Conservation (phyloP, 2,797 vertebrate species). For the Trematomus bernacchii region DNA sequence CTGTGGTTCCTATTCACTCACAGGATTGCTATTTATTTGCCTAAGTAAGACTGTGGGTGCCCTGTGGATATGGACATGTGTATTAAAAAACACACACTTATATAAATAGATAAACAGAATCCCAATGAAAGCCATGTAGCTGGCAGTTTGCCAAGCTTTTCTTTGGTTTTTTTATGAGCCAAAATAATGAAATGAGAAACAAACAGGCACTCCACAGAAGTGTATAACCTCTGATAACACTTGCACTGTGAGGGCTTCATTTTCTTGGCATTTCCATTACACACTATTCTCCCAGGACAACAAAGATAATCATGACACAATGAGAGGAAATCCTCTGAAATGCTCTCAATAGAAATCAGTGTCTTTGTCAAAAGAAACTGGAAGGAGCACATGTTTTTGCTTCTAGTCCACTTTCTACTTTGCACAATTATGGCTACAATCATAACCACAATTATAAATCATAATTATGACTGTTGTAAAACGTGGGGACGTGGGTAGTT, state of each 20-base stretch:
- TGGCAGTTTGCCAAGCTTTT: conserved; percentile 9
- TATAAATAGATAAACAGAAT: conserved; percentile 7
- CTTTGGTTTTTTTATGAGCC: not conserved
- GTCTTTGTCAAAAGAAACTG: conserved; percentile 9
- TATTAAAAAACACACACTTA: not conserved
- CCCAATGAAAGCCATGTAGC: not conserved
- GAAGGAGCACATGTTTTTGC: not conserved
- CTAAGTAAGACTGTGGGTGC: not conserved
- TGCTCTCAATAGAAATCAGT: not conserved
- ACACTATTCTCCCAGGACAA: conserved; percentile 1
- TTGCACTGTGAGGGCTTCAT: not conserved
- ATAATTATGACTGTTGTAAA: conserved; percentile 45
- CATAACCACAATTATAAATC: conserved; percentile 47
- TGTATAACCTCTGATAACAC: conserved; percentile 5
- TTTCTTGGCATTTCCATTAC: conserved; percentile 30
- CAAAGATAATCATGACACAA: not conserved
- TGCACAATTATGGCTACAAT: conserved; percentile 25
- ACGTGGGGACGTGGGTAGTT: conserved; percentile 12
- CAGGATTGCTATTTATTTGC: not conserved
- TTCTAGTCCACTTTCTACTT: conserved; percentile 22
- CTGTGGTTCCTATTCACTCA: not conserved
- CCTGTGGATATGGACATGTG: not conserved
- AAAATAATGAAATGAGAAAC: not conserved
- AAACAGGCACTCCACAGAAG: not conserved
- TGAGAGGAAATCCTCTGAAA: conserved; percentile 23